phyloP scores from a whole-genome alignment of 2,888 invertebrate genomes.

The Caenorhabditis sp. region DNA sequence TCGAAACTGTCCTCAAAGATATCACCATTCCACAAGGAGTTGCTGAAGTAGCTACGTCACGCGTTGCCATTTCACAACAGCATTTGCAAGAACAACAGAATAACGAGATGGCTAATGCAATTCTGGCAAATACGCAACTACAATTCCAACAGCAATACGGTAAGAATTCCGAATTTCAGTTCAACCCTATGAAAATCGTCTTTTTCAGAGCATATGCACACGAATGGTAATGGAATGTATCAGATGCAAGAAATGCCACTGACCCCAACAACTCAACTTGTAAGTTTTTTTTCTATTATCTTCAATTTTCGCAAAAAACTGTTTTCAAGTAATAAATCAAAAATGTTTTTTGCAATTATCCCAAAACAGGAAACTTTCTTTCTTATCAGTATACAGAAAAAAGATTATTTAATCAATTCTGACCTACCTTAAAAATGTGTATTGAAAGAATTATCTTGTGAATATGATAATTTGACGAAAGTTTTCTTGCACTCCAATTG shows the following conservation, averaged over 20 bases:
- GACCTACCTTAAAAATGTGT: no score
- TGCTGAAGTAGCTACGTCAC: slow-evolving; percentile 13
- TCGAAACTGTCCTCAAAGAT: slow-evolving; percentile 60
- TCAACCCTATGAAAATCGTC: background rate
- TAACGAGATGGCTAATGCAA: slow-evolving; percentile 15
- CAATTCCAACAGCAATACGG: slow-evolving; percentile 22
- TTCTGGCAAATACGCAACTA: slow-evolving; percentile 22
- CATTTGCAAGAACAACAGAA: slow-evolving; percentile 31
- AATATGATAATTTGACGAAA: no score
- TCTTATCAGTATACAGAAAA: background rate
- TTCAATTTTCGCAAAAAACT: no score
- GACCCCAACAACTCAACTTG: background rate
- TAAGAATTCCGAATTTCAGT: background rate
- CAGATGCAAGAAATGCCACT: background rate
- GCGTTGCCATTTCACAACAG: slow-evolving; percentile 22
- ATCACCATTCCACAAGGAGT: slow-evolving; percentile 28
- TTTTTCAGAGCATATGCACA: background rate
- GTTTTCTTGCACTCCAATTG: no score
- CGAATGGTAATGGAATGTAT: background rate
- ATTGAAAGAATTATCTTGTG: no score
- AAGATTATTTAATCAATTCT: no score
- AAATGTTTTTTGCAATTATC: background rate
- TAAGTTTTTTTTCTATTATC: background rate
- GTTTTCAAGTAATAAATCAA: no score
- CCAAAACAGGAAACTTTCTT: no score